Base-by-base conservation (phyloP, 2,888 invertebrate genomes). In the Phania funesta region DNA sequence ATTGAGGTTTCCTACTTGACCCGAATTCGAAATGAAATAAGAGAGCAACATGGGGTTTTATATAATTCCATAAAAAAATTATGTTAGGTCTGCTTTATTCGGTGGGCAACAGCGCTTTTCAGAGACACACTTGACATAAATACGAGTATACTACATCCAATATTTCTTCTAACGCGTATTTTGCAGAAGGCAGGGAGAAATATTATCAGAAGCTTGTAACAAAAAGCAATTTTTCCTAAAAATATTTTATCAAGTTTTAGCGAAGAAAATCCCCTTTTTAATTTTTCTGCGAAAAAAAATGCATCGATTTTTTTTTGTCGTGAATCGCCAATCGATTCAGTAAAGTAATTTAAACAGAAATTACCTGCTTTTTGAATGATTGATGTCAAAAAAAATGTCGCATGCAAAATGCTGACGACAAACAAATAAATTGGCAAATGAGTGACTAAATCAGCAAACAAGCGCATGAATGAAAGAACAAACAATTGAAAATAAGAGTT, bases 341-440 rank as follows among this genome's bases (percentile, higher is more conserved):
- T 70, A 18, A 46, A 58, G 24, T 48, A 35, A 8, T 46, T 70
- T 24, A 46, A 58, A 68, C 54, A 46, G 35, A 58, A 46, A 32
- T 3, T 56, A 46, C 1, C 32, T 16, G 20, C 3, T 26, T 35
- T 65, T 46, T 56, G 4, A 46, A 65, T 65, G 74, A 75, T 56
- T 75, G 74, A 65, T 75, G 75, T 75, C 29, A 67, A 18, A 77
- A n/a, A 62, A 29, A 46, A 54, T 70, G 46, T 70, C 46, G 46
- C 13, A 62, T 46, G 46, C 54, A 70, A 35, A 44, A 18, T 16
- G 29, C 13, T 56, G 9, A 20, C 58, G 56, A 46, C 26, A 35
- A 20, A 26, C 65, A 65, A 52, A 24, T 20, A 56, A 58, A 38
- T 41, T n/a, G 41, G n/a, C 24, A 48, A 46, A 8, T 38, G 13